phyloP scores from a whole-genome alignment of 1,140 invertebrate genomes.

The Pteromalus puparum region DNA sequence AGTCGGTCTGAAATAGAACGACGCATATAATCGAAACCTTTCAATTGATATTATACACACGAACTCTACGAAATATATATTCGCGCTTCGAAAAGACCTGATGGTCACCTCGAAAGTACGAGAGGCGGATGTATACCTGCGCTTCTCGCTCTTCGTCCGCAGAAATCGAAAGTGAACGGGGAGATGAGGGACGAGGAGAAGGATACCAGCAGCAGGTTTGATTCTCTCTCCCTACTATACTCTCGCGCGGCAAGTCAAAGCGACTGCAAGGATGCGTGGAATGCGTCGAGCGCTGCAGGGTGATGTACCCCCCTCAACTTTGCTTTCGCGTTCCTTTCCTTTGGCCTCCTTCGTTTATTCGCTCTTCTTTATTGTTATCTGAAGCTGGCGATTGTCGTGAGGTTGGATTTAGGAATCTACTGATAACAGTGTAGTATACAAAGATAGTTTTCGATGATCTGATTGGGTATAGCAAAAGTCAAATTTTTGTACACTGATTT shows the following conservation, averaged over 20 bases:
- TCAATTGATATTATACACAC: background rate
- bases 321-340: constrained; percentile 27
- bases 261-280: constrained; percentile 66
- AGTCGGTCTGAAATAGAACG: background rate
- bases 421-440: too few species aligned
- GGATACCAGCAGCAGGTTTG: constrained; percentile 59
- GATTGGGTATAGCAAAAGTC: too few species aligned
- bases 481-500: too few species aligned
- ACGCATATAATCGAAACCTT: background rate
- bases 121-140: constrained; percentile 1
- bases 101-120: background rate
- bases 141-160: background rate
- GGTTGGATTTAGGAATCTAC: too few species aligned
- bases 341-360: background rate
- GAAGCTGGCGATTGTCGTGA: too few species aligned
- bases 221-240: constrained; percentile 54
- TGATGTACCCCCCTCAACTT: constrained; percentile 46
- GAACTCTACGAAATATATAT: background rate
- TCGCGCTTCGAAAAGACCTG: background rate
- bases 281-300: constrained; percentile 68
- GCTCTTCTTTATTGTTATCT: background rate
- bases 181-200: background rate
- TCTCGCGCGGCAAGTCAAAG: constrained; percentile 66
- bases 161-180: constrained; percentile 50
- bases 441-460: too few species aligned